phyloP scores from a whole-genome alignment of 2,888 invertebrate species.

The Cephus nigrinus region DNA sequence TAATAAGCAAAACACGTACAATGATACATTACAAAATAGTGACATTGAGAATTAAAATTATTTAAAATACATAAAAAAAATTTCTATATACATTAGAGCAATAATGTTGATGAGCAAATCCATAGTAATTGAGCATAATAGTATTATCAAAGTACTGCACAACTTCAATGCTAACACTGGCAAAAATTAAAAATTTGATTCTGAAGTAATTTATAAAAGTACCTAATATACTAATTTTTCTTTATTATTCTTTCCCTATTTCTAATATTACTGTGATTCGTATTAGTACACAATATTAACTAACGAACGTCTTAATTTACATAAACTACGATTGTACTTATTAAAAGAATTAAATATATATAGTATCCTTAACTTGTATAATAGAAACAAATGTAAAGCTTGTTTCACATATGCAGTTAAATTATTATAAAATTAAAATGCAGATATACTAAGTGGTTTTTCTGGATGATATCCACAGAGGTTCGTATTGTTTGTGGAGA shows the following conservation, averaged over 20 bases:
- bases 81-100: neutral
- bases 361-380: neutral
- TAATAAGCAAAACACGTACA: slow-evolving; percentile 42
- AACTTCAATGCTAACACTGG: neutral
- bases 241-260: neutral
- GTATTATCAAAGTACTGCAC: neutral
- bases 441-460: slow-evolving; percentile 39
- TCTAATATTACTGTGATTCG: neutral
- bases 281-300: no score
- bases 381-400: neutral
- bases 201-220: neutral
- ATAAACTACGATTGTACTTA: neutral
- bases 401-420: neutral
- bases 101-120: neutral
- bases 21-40: neutral
- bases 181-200: neutral
- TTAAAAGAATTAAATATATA: neutral
- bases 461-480: slow-evolving; percentile 64
- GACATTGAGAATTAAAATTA: slow-evolving; percentile 5
- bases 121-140: neutral
- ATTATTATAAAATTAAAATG: slow-evolving; percentile 21
- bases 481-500: slow-evolving; percentile 36
- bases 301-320: neutral
- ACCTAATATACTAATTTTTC: slow-evolving; percentile 13
- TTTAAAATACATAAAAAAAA: neutral